A percentile compares a stretch with the other conserved stretches of the same genome.
Evolutionary conservation across 2,797 vertebrate species (phyloP).

Genomic region (Aeoliscus strigatus): DNA sequence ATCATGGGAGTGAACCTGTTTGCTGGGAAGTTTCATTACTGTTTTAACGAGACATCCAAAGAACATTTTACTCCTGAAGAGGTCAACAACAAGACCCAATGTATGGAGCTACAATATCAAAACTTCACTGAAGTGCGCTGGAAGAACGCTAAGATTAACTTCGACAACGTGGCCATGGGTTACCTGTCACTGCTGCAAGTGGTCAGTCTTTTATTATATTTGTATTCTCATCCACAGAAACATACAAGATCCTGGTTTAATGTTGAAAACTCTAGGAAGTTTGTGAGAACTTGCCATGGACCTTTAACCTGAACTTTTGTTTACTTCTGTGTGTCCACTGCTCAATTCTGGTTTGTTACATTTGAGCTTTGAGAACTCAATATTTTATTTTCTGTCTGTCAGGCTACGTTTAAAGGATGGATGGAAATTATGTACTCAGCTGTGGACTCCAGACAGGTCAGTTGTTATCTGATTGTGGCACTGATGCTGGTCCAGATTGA

Average conservation of each 20-base stretch:
- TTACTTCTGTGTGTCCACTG: no score
- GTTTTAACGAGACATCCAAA: conserved; percentile 80
- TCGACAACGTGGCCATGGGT: conserved; percentile 90
- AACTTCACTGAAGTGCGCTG: conserved; percentile 74
- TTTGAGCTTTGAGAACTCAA: no score
- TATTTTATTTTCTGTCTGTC: conserved; percentile 3
- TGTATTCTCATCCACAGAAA: no score
- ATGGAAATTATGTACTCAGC: conserved; percentile 76
- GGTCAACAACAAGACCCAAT: conserved; percentile 83
- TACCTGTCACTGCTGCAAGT: conserved; percentile 94
- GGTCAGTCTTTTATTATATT: conserved; percentile 83
- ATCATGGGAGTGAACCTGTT: conserved; percentile 97
- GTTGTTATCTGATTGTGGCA: background rate
- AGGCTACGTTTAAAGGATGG: conserved; percentile 81
- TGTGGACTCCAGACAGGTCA: conserved; percentile 70
- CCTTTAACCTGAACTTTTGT: no score
- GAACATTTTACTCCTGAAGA: conserved; percentile 41
- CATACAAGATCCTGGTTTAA: no score
- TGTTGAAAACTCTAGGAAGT: no score
- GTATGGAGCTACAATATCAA: conserved; percentile 51
- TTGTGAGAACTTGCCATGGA: no score
- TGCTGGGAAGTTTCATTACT: conserved; percentile 89
- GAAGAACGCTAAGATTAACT: conserved; percentile 88
- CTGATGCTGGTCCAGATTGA: background rate
- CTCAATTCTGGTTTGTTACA: no score